Base-by-base conservation (phyloP, 2,113 vertebrate genomes). In the Emydocephalus ijimae region DNA sequence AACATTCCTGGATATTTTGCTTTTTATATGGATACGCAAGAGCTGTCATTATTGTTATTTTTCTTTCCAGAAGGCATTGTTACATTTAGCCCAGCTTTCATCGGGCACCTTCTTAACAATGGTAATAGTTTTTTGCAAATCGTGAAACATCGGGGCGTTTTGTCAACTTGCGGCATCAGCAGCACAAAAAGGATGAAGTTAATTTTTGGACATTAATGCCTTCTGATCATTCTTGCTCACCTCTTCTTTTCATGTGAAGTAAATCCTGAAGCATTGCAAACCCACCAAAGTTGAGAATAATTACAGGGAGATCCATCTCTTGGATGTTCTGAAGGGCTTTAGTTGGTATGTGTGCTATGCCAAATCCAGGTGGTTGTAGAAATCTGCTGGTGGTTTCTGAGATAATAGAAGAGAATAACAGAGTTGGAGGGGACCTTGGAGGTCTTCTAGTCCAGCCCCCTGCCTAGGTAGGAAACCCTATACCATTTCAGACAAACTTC, bases 1-100 rank as follows among this genome's bases (percentile, higher is more conserved):
- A 96, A 97, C 96, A 97, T 95, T 96, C 93, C 91, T 91, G 93
- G 48, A 74, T 91, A 88, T 96, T 96, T 96, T 94, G 93, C 92
- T 95, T 94, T 97, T 94, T 92, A 90, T 93, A 81, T 91, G 92
- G 95, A 86, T 94, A 85, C 59, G 89, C 91, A 92, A 92, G 94
- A 91, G 90, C 89, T 86, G 92, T 96, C 95, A 94, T 96, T 59
- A 52, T 52, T 52, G 11, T 52, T 11, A 11, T 24, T 26, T 26
- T 10, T 26, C 3, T 97, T 97, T 96, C 97, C 95, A 96, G 94
- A 39, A 93, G 64, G 85, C 69, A 74, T 52, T 90, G 94, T 90
- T 93, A 89, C 95, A 94, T 95, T 97, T 96, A 95, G 92, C 95
- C 85, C 57, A 89, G 91, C 91, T 95, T 89, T 95, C 96, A 94